Evolutionary conservation across 2,888 invertebrate species (phyloP).

Genomic region (Cinara cedri): DNA sequence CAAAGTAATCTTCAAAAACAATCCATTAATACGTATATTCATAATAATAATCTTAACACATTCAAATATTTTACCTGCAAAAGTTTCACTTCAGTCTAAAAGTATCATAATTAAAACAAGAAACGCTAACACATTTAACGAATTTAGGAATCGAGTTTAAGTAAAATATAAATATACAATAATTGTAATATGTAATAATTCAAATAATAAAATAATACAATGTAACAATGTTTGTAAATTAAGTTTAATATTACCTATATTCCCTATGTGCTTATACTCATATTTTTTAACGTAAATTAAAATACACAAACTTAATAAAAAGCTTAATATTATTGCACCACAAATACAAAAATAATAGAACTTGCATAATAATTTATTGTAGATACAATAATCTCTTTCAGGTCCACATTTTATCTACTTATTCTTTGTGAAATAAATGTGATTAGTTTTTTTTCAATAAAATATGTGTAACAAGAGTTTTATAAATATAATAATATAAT

Average conservation of each 20-base stretch:
- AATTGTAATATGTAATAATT: slow-evolving; percentile 33
- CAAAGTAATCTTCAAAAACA: slow-evolving; percentile 19
- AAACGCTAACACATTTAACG: slow-evolving; percentile 15
- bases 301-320: slow-evolving; percentile 6
- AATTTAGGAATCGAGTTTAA: not conserved
- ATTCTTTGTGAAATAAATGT: not conserved
- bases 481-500: not conserved
- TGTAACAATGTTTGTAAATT: slow-evolving; percentile 3
- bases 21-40: not conserved
- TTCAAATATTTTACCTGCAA: slow-evolving; percentile 17
- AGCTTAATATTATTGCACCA: slow-evolving; percentile 31
- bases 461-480: not conserved
- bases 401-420: not conserved
- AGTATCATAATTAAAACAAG: slow-evolving; percentile 21
- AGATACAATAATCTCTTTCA: slow-evolving; percentile 10
- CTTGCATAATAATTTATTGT: not conserved
- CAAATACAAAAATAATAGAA: slow-evolving; percentile 24
- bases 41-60: no score
- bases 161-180: slow-evolving; percentile 18
- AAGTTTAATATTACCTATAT: slow-evolving; percentile 15
- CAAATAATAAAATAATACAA: slow-evolving; percentile 9
- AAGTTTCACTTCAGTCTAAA: slow-evolving; percentile 42
- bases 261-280: not conserved
- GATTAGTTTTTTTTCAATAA: not conserved
- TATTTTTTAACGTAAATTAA: not conserved